A percentile compares a stretch with the other conserved stretches of the same genome.
phyloP scores from a whole-genome alignment of 2,888 invertebrate genomes.

The Heliconius cydno region DNA sequence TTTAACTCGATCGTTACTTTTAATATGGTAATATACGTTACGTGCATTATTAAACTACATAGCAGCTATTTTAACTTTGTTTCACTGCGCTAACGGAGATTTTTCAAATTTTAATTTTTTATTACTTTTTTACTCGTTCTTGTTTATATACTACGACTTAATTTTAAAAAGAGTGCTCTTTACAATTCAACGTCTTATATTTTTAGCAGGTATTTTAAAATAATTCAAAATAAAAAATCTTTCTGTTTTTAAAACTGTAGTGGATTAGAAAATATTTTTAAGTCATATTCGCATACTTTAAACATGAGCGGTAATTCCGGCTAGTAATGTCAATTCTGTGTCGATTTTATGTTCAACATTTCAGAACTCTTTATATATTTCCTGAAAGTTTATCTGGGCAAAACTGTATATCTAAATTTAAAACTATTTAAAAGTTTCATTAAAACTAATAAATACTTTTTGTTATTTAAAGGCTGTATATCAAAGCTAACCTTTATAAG shows the following conservation, averaged over 20 bases:
- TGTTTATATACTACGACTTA: background rate
- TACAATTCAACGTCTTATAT: background rate
- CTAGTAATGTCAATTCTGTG: background rate
- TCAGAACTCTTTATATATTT: background rate
- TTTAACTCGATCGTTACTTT: slow-evolving; percentile 42
- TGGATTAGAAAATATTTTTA: background rate
- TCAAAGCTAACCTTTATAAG: background rate
- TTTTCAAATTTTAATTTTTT: slow-evolving; percentile 23
- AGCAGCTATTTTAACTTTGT: slow-evolving; percentile 36
- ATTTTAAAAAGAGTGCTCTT: background rate
- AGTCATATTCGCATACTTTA: background rate
- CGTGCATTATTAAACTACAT: slow-evolving; percentile 41
- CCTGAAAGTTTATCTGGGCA: background rate
- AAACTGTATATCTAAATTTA: background rate
- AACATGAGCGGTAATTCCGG: background rate
- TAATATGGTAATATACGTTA: slow-evolving; percentile 42
- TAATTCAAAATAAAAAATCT: background rate
- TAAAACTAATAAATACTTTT: background rate
- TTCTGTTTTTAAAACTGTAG: background rate
- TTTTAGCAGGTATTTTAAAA: background rate
- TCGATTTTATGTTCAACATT: background rate
- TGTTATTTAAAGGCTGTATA: background rate
- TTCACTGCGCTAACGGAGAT: slow-evolving; percentile 17
- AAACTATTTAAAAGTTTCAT: background rate
- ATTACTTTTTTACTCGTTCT: background rate